Conservation (phyloP, 1,140 invertebrate species). For the Notospermus geniculatus region DNA sequence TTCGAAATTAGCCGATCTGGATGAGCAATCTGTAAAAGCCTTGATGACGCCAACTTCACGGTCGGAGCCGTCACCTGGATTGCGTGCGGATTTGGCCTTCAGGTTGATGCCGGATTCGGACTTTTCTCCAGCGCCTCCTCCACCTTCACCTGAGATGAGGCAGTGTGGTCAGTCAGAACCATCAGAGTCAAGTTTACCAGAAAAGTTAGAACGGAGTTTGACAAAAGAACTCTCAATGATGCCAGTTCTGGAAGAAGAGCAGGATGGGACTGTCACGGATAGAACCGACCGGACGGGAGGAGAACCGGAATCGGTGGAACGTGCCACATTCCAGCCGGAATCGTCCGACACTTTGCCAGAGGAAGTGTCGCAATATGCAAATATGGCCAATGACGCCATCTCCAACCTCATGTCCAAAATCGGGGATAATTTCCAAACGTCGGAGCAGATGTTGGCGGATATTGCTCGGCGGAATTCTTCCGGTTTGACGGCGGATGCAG, state of each 20-base stretch:
- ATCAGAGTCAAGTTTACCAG: neutral
- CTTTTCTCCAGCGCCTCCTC: conserved; percentile 35
- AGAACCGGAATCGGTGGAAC: conserved; percentile 7
- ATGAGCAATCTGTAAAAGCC: conserved; percentile 12
- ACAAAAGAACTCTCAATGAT: conserved; percentile 28
- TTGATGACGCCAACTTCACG: conserved; percentile 19
- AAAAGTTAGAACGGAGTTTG: conserved; percentile 22
- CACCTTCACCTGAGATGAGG: conserved; percentile 38
- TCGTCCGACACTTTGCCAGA: neutral
- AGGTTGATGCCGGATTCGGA: conserved; percentile 20
- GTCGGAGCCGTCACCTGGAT: conserved; percentile 18
- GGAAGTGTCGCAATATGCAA: neutral
- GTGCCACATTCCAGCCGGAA: no score
- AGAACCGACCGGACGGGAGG: conserved; percentile 11
- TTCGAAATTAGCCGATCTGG: conserved; percentile 7
- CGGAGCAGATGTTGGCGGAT: conserved; percentile 1
- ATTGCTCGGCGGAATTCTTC: neutral
- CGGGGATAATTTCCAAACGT: neutral
- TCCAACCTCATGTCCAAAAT: no score
- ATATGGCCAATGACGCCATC: no score
- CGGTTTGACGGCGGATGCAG: neutral
- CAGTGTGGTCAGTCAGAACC: conserved; percentile 16
- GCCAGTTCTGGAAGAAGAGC: conserved; percentile 32
- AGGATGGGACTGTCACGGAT: conserved; percentile 16
- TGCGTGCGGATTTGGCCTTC: conserved; percentile 14